Base-by-base conservation (phyloP, 2,888 invertebrate species). In the Agrypnus murinus region DNA sequence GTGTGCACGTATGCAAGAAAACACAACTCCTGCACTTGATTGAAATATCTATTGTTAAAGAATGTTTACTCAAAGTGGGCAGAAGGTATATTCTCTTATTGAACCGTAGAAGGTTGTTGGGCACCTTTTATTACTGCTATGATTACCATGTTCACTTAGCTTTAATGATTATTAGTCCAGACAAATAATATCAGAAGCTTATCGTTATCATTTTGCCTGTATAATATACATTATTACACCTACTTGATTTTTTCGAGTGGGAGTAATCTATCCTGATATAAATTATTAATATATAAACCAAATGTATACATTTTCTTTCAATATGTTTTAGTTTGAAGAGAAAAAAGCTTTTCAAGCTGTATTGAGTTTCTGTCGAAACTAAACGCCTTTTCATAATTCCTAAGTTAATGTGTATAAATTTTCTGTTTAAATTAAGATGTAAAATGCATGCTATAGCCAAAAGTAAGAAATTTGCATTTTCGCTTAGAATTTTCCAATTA, bases 21-120 rank as follows among this genome's bases (percentile, higher is more conserved):
- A 25, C 55, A 55, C 36, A 25, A 43, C 58, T 58, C 43, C 43
- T 58, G 58, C 17, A 31, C 58, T 58, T 43, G 58, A 58, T 58
- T 58, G 40, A 58, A 58, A 58, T 58, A 25, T 58, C 58, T 43
- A 58, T 58, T 58, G 58, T 58, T 58, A 19, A 58, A 40, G 25
- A 9, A 40, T 58, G 58, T 58, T 40, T 58, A 31, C 58, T 7
- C 25, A 58, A 12, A 1, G 58, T 58, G 31, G 43, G 43, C 8
- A 57, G 57, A 17, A n/a, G n/a, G n/a, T n/a, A n/a, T 57, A 19
- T 14, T 40, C 34, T 25, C 25, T 2, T 55, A 43, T 19, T 36
- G 40, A 31, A 40, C 34, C 58, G 58, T 40, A 58, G 17, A 19
- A 36, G 58, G 25, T 31, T 2, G 25, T 25, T 25, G 25, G 15